Base-by-base conservation (phyloP, 1,140 invertebrate genomes). In the Hirudo medicinalis region DNA sequence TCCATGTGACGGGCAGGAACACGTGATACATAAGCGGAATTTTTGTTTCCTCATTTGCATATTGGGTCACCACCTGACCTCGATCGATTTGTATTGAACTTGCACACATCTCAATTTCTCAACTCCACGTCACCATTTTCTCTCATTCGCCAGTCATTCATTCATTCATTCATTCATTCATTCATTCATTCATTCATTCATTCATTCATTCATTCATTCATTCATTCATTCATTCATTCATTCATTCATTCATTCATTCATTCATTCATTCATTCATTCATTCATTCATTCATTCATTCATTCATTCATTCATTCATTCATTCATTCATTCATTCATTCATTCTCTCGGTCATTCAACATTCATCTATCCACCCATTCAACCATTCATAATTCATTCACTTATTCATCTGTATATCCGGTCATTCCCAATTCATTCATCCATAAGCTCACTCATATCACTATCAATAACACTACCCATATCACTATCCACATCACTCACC, bases 211-310 rank as follows among this genome's bases (percentile, higher is more conserved):
- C 29, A 63, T 63, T 60, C 6, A 63, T 63, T 19, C 11, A 63
- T 22, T 63, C 19, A 63, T 63, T 63, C 29, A 22, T 63, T 15
- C 19, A 63, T 63, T 22, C 57, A 63, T 1, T 15, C 57, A 63
- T 63, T 63, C 57, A 32, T 63, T 19, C 2, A 63, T 63, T 27
- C 55, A 60, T 27, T 60, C 55, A 40, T 60, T 60, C 55, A 60
- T 60, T 60, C 27, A 27, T 15, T 60, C 55, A 60, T 60, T 60
- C 55, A 60, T 60, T 6, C 4, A 60, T 60, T 60, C 55, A 60
- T 60, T 60, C 55, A 60, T 60, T 60, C 55, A 60, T 60, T 60
- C 27, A 22, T 8, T 60, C 20, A 60, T n/a, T 60, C n/a, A 60
- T 60, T 6, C 4, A 60, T 27, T 27, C 27, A 60, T 60, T 32